Conservation (phyloP, 2,888 invertebrate genomes). For the Noctua janthe region DNA sequence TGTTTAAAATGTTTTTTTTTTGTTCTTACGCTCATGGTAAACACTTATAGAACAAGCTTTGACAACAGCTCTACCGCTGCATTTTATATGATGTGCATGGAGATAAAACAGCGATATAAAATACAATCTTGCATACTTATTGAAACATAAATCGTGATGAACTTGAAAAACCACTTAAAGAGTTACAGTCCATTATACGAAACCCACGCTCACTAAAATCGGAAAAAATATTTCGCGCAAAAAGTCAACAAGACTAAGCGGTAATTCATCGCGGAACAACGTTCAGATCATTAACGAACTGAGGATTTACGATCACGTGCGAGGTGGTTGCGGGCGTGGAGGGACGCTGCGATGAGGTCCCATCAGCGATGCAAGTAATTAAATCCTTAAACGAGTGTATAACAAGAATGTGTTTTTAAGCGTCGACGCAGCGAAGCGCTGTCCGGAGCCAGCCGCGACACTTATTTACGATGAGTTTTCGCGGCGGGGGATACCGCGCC, state of each 20-base stretch:
- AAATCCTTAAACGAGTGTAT: conserved; percentile 89
- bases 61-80: conserved; percentile 70
- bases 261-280: conserved; percentile 86
- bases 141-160: conserved; percentile 85
- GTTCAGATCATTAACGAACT: conserved; percentile 86
- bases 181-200: conserved; percentile 82
- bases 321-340: conserved; percentile 70
- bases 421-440: conserved; percentile 77
- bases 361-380: conserved; percentile 88
- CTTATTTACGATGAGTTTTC: conserved; percentile 89
- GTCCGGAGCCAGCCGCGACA: conserved; percentile 81
- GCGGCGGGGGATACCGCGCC: conserved; percentile 88
- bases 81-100: conserved; percentile 76
- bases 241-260: conserved; percentile 86
- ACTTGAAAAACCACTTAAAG: conserved; percentile 87
- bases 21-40: conserved; percentile 39
- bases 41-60: conserved; percentile 64
- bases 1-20: conserved; percentile 26
- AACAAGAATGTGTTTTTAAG: conserved; percentile 87
- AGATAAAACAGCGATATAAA: conserved; percentile 78
- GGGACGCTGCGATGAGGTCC: conserved; percentile 66
- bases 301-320: conserved; percentile 88
- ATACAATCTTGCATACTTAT: conserved; percentile 82
- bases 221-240: conserved; percentile 82
- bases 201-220: conserved; percentile 84